Conservation (phyloP, 2,113 vertebrate species). For the Oreocharis arfaki region DNA sequence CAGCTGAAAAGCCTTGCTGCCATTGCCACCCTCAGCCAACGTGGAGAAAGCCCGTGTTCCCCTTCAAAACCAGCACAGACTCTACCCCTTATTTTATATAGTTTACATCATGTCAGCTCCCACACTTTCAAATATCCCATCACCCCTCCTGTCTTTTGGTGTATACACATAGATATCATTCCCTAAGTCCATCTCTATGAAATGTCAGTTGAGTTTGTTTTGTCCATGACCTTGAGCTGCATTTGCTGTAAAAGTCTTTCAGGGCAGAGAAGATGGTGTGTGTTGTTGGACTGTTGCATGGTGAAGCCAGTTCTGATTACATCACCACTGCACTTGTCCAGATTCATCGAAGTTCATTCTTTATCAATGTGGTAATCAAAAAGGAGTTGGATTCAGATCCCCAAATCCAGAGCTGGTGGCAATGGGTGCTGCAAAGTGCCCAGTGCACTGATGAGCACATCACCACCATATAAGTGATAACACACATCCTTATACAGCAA, state of each 20-base stretch:
- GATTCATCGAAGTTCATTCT: background rate
- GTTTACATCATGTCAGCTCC: background rate
- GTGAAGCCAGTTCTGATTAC: background rate
- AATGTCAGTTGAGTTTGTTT: background rate
- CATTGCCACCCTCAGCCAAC: fast-evolving
- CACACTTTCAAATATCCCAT: background rate
- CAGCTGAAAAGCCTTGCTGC: background rate
- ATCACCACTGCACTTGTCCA: background rate
- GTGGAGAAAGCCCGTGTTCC: background rate
- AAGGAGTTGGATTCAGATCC: background rate
- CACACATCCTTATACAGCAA: background rate
- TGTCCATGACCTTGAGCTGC: background rate
- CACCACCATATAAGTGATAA: background rate
- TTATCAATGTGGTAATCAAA: background rate
- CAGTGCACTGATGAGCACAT: background rate
- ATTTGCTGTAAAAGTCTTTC: background rate
- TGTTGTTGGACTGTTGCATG: background rate
- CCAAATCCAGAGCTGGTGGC: fast-evolving
- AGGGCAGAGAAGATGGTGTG: background rate
- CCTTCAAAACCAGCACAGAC: background rate
- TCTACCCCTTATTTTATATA: background rate
- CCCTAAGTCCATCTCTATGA: background rate
- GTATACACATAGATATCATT: background rate
- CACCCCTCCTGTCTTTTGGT: background rate
- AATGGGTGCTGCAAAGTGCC: background rate